Base-by-base conservation (phyloP, 2,113 vertebrate genomes). In the Pangasianodon hypophthalmus region DNA sequence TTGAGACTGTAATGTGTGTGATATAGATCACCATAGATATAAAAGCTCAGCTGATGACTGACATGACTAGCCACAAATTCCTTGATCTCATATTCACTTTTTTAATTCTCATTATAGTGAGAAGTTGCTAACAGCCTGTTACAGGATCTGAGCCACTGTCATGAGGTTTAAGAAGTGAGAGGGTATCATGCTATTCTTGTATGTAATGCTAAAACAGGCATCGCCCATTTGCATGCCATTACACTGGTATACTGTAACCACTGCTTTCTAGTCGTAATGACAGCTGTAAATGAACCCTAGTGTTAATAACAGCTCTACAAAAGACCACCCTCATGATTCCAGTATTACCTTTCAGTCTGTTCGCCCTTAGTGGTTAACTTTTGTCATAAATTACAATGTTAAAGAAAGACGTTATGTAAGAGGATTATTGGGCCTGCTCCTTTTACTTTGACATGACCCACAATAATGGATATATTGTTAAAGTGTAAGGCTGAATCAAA, bases 141-240 rank as follows among this genome's bases (percentile, higher is more conserved):
- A 88, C 77, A 81, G 84, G 84, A 87, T 90, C 84, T 80, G 75
- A 62, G 84, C 79, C 46, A 71, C 77, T 84, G 89, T 89, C 83
- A 92, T 91, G 89, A 84, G 88, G 73, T 93, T 91, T 62, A 89
- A 94, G 92, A 89, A 83, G 62, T 89, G 81, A 91, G n/a, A 75
- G 44, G 75, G 80, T 81, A 88, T 64, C 91, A 85, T 92, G 77
- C 84, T 91, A 88, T 90, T 88, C 92, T 69, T 85, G 73, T 86
- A 29, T 54, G 58, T 46, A 67, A 67, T 90, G 82, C 86, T 92
- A 91, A 92, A 88, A 90, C 60, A 75, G 87, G 71, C 62, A 79
- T 56, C 26, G 85, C 32, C 58, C 71, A 93, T 92, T 92, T 16
- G 80, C 88, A 82, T 92, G 90, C 88, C 84, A 87, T 93, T 91